Evolutionary conservation across 2,797 vertebrate species (phyloP).

Genomic region (Tapera naevia): DNA sequence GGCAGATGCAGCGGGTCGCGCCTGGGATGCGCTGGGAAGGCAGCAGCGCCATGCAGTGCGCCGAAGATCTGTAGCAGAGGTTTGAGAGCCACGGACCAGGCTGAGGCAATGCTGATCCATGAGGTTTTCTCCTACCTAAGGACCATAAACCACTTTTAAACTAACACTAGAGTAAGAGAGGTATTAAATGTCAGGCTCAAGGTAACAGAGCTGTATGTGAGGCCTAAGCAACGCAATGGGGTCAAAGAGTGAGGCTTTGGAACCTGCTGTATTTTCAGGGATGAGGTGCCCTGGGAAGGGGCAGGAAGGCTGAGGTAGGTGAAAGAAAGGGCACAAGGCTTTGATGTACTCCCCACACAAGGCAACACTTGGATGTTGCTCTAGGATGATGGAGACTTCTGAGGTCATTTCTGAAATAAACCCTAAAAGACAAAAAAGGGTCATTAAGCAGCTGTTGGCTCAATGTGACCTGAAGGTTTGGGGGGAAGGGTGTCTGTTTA

Average conservation of each 20-base stretch:
- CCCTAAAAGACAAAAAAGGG: background rate
- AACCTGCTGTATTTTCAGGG: background rate
- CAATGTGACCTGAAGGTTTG: background rate
- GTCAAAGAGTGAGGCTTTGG: background rate
- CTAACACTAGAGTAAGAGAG: background rate
- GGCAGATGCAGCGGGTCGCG: accelerated
- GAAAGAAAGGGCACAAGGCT: slow-evolving; percentile 19
- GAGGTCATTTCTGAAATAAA: slow-evolving; percentile 26
- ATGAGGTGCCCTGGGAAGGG: background rate
- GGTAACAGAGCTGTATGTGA: background rate
- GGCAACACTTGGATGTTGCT: background rate
- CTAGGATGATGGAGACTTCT: background rate
- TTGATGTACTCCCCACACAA: background rate
- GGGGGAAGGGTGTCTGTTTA: background rate
- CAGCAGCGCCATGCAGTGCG: accelerated
- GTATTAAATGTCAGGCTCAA: background rate
- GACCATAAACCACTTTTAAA: background rate
- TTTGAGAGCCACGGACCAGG: accelerated
- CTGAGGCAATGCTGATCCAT: background rate
- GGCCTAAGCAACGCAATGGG: background rate
- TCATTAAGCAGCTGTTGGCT: background rate
- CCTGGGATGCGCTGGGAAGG: background rate
- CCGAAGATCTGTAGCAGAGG: accelerated
- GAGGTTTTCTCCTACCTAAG: background rate
- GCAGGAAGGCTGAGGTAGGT: background rate